These are phyloP conservation scores for human (Homo sapiens) DNA, from an alignment of 2,113 vertebrate species.

Conservation along the genomic window DNA sequence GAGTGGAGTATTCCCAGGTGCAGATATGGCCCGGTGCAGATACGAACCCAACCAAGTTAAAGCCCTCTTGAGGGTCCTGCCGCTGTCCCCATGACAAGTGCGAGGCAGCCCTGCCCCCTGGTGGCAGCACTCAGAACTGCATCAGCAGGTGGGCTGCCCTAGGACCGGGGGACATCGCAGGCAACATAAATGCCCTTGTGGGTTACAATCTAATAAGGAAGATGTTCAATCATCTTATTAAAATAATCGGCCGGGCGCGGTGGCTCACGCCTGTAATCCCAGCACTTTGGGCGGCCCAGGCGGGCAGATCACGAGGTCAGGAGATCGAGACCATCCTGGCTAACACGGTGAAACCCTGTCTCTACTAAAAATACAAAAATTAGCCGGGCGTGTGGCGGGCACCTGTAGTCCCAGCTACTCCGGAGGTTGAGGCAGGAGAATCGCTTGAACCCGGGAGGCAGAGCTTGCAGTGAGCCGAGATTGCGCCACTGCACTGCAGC, in stretches of 20 bases:
- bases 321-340: background rate
- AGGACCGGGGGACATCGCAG: too few species aligned
- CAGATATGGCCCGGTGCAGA: background rate
- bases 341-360: too few species aligned
- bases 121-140: background rate
- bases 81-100: too few species aligned
- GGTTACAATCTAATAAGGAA: background rate
- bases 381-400: background rate
- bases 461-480: too few species aligned
- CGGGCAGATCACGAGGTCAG: background rate
- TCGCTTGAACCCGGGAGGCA: too few species aligned
- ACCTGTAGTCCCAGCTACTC: too few species aligned
- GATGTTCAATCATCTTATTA: background rate
- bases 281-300: too few species aligned
- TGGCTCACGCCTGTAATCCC: background rate
- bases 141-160: fast-evolving
- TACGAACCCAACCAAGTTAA: fast-evolving
- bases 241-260: background rate
- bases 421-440: too few species aligned
- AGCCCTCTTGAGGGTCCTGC: background rate
- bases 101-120: background rate
- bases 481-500: too few species aligned
- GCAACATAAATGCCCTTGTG: background rate
- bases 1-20: too few species aligned
- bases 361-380: too few species aligned